Conservation (phyloP, 2,797 vertebrate species). For the Argya squamiceps region DNA sequence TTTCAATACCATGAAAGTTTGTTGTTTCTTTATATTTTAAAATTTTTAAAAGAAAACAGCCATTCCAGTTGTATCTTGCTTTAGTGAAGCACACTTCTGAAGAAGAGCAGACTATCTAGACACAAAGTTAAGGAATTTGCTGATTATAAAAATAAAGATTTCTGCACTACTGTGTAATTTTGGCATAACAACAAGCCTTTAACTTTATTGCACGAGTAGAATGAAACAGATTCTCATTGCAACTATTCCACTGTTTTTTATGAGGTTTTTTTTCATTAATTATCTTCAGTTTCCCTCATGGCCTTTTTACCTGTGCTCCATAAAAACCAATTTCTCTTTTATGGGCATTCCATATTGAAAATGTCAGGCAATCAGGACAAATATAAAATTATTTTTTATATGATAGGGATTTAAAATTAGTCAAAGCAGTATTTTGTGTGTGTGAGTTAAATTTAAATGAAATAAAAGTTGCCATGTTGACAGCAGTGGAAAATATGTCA, state of each 20-base stretch:
- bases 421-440: background rate
- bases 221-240: background rate
- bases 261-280: background rate
- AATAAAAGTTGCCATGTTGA: background rate
- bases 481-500: background rate
- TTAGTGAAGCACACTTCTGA: background rate
- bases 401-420: background rate
- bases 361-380: background rate
- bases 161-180: background rate
- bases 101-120: background rate
- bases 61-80: background rate
- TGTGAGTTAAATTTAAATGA: background rate
- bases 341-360: background rate
- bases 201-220: background rate
- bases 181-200: background rate
- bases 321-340: constrained; percentile 29
- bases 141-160: background rate
- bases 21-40: background rate
- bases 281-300: background rate
- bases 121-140: background rate
- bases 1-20: background rate
- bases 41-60: background rate
- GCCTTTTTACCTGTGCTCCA: background rate
- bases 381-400: background rate
- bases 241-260: background rate